Percentiles rank a stretch among this genome's conserved stretches.
phyloP scores from a whole-genome alignment of 2,113 vertebrate genomes.

The Takifugu bimaculatus region DNA sequence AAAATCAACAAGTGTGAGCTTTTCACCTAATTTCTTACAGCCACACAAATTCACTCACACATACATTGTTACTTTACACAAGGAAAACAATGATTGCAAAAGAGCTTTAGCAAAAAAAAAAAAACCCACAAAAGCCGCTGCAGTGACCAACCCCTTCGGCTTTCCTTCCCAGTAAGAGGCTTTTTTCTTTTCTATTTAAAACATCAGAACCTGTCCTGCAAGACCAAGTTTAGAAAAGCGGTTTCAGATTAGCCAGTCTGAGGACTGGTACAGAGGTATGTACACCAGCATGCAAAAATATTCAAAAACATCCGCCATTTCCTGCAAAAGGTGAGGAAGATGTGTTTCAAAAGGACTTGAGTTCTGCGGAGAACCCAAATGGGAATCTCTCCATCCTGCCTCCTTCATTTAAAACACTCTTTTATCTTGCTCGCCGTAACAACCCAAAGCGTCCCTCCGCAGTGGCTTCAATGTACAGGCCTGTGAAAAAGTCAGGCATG shows the following conservation, averaged over 20 bases:
- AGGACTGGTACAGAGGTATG: conserved; percentile 53
- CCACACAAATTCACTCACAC: conserved; percentile 45
- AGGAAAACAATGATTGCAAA: conserved; percentile 58
- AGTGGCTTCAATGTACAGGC: conserved; percentile 44
- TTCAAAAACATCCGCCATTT: conserved; percentile 33
- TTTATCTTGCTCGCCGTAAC: conserved; percentile 45
- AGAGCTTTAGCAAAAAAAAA: conserved; percentile 64
- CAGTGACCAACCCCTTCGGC: conserved; percentile 60
- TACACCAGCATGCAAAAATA: conserved; percentile 76
- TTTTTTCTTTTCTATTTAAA: conserved; percentile 40
- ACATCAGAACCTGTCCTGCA: conserved; percentile 48
- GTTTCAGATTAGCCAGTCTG: conserved; percentile 51
- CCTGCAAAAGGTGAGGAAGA: conserved; percentile 22
- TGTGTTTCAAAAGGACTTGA: neutral
- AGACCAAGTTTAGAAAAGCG: conserved; percentile 46
- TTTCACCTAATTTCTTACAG: conserved; percentile 45
- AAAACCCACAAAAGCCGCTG: conserved; percentile 61
- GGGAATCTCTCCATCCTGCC: neutral
- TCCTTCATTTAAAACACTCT: conserved; percentile 59
- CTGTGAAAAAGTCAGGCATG: conserved; percentile 61
- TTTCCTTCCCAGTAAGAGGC: conserved; percentile 41
- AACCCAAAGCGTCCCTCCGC: conserved; percentile 35
- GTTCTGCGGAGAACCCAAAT: conserved; percentile 6
- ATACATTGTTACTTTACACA: conserved; percentile 52
- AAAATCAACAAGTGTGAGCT: conserved; percentile 35